A percentile compares a stretch with the other conserved stretches of the same genome.
phyloP scores from a whole-genome alignment of 2,888 invertebrate species.

The Xestia rhomboidea region DNA sequence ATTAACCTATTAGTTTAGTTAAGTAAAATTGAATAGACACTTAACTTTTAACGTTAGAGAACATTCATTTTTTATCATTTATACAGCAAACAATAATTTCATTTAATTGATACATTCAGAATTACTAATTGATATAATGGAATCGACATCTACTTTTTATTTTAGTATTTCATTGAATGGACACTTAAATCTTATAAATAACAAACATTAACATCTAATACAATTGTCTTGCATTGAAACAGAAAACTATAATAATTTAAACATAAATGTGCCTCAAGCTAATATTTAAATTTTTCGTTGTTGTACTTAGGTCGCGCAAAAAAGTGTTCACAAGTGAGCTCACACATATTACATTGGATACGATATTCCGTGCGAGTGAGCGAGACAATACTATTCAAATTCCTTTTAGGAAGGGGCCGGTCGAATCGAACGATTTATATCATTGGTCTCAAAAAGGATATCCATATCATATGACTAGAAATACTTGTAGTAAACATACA shows the following conservation, averaged over 20 bases:
- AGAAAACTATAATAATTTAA: neutral
- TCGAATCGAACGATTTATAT: neutral
- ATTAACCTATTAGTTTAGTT: neutral
- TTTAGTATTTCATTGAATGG: neutral
- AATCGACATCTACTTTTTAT: conserved; percentile 5
- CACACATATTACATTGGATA: neutral
- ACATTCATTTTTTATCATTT: neutral
- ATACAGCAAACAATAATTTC: neutral
- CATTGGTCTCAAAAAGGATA: neutral
- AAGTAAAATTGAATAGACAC: neutral
- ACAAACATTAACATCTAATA: neutral
- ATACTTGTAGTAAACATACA: conserved; percentile 5
- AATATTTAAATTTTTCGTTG: neutral
- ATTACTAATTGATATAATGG: neutral
- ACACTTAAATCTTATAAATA: conserved; percentile 6
- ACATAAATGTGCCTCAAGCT: neutral
- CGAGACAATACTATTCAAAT: neutral
- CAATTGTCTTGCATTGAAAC: neutral
- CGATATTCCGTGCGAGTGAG: neutral
- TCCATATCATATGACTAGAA: conserved; percentile 30
- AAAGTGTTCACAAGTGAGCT: neutral
- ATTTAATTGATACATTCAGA: neutral
- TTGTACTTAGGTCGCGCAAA: neutral
- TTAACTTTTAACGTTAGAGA: neutral
- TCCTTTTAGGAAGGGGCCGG: neutral